Conservation (phyloP, 2,797 vertebrate genomes). For the Oreochromis grahami region DNA sequence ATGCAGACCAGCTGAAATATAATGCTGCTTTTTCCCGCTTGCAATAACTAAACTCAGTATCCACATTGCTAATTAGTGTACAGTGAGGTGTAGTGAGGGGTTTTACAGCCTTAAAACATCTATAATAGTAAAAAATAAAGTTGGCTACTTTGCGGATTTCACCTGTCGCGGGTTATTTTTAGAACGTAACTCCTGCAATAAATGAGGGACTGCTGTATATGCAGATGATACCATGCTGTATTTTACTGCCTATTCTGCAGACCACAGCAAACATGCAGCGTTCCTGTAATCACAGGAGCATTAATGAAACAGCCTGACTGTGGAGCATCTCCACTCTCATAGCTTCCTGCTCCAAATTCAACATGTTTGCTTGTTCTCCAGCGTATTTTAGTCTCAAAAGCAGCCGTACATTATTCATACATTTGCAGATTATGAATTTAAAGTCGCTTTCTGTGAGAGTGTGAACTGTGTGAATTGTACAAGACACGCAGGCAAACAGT, state of each 20-base stretch:
- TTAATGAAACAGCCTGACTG: neutral
- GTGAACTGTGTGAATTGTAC: neutral
- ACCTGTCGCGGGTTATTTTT: no score
- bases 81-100: neutral
- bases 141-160: no score
- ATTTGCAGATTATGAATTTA: constrained; percentile 14
- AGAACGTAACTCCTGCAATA: no score
- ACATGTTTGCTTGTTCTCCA: neutral
- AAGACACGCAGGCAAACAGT: neutral
- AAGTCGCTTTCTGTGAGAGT: neutral
- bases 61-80: neutral
- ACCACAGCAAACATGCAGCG: neutral
- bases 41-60: neutral
- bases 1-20: neutral
- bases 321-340: neutral
- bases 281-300: neutral
- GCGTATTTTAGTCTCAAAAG: neutral
- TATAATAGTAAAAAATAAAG: no score
- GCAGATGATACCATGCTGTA: neutral
- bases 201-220: neutral
- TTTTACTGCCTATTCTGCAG: rapidly evolving
- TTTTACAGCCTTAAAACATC: no score
- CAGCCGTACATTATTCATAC: constrained; percentile 13
- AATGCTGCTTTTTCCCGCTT: neutral
- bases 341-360: neutral